Evolutionary conservation across 2,113 vertebrate genomes (phyloP).

Genomic region (Perognathus longimembris): DNA sequence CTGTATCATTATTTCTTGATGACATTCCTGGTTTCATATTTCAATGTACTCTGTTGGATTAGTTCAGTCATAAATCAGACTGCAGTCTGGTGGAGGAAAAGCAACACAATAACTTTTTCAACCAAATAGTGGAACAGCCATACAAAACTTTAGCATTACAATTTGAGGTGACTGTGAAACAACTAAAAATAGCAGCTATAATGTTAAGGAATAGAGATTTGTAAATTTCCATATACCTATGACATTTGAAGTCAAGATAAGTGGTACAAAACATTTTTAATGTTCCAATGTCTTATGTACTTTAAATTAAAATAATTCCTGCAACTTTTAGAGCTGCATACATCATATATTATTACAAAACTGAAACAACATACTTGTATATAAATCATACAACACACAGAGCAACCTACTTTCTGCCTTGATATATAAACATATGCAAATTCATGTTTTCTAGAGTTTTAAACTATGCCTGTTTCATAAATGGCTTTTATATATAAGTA

Average conservation of each 20-base stretch:
- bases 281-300: background rate
- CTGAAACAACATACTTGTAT: no score
- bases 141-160: background rate
- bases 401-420: background rate
- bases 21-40: background rate
- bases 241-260: background rate
- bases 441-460: background rate
- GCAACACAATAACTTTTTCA: background rate
- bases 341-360: background rate
- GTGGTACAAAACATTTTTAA: background rate
- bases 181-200: background rate
- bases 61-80: conserved; percentile 15
- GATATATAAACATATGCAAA: background rate
- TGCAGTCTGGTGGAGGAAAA: background rate
- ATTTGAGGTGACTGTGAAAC: background rate
- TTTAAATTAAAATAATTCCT: background rate
- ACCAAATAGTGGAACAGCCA: background rate
- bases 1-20: background rate
- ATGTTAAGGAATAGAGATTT: background rate
- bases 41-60: background rate
- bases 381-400: background rate
- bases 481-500: background rate
- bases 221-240: background rate
- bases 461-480: background rate
- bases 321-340: background rate